A percentile compares a stretch with the other conserved stretches of the same genome.
Conservation (phyloP, 2,797 vertebrate genomes). For the Triplophysa yarkandensis region DNA sequence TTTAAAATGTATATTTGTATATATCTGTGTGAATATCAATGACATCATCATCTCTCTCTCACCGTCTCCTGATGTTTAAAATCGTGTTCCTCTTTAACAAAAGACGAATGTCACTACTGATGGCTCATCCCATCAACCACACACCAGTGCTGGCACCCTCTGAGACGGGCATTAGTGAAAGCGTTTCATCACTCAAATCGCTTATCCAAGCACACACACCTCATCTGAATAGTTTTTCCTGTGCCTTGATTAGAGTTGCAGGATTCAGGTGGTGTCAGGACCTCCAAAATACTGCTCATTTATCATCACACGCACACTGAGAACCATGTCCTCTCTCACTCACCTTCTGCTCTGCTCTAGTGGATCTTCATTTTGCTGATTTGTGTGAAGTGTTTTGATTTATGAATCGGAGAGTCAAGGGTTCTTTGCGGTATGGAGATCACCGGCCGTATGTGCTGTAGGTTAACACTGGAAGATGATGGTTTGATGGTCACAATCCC, state of each 20-base stretch:
- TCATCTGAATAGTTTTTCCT: constrained; percentile 20
- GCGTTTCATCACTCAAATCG: constrained; percentile 22
- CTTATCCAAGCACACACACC: constrained; percentile 8
- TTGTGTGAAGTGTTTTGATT: constrained; percentile 34
- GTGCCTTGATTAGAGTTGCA: constrained; percentile 26
- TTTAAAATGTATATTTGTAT: not conserved
- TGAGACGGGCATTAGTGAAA: constrained; percentile 10
- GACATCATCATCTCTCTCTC: constrained; percentile 22
- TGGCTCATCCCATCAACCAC: not conserved
- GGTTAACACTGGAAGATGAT: not conserved
- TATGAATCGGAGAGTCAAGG: not conserved
- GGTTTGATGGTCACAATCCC: not conserved
- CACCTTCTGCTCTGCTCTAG: constrained; percentile 3
- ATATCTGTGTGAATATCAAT: constrained; percentile 14
- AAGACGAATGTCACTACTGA: constrained; percentile 4
- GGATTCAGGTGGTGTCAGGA: constrained; percentile 16
- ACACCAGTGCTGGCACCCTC: not conserved
- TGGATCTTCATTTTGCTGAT: constrained; percentile 38
- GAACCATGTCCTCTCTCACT: not conserved
- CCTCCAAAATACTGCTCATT: constrained; percentile 12
- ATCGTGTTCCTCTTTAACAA: not conserved
- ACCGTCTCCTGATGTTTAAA: not conserved
- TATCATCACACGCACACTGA: constrained; percentile 18
- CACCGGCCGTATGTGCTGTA: not conserved
- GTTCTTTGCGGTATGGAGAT: not conserved